These are phyloP conservation scores for Melinopterus prodromus DNA, from an alignment of 2,888 invertebrate species.

Conservation along the genomic window DNA sequence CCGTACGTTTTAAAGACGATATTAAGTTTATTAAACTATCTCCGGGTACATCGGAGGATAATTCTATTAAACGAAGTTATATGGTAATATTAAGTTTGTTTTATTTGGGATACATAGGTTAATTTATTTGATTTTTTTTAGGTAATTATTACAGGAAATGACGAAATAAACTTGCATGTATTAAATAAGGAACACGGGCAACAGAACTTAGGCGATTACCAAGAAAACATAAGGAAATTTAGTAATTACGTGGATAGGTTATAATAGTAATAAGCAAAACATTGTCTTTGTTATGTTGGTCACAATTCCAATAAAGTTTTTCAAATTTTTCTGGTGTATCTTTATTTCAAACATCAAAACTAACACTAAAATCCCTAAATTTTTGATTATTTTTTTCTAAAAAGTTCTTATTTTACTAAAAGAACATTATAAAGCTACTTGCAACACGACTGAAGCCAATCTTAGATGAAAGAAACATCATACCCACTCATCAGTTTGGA, in stretches of 20 bases:
- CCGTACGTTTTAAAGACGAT: slow-evolving; percentile 58
- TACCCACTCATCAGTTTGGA: no score
- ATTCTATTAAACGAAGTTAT: slow-evolving; percentile 46
- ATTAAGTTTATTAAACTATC: slow-evolving; percentile 61
- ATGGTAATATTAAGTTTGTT: slow-evolving; percentile 56
- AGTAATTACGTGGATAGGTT: slow-evolving; percentile 60
- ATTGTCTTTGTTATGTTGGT: slow-evolving; percentile 20
- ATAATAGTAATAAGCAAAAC: slow-evolving; percentile 41
- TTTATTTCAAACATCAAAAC: no score
- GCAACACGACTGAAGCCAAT: no score
- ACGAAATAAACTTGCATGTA: slow-evolving; percentile 61
- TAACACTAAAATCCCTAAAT: no score
- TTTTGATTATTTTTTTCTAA: no score
- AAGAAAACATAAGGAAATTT: slow-evolving; percentile 60
- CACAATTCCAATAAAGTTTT: neutral
- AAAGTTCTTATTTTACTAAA: no score
- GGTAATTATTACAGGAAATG: slow-evolving; percentile 61
- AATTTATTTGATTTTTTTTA: slow-evolving; percentile 49
- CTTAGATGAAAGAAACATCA: no score
- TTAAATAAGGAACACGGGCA: slow-evolving; percentile 59
- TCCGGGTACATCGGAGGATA: slow-evolving; percentile 44
- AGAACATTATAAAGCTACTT: no score
- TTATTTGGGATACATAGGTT: slow-evolving; percentile 16
- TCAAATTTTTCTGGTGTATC: neutral
- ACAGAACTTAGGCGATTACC: slow-evolving; percentile 54